Conservation (phyloP, 2,113 vertebrate species). For the Silurus glanis region DNA sequence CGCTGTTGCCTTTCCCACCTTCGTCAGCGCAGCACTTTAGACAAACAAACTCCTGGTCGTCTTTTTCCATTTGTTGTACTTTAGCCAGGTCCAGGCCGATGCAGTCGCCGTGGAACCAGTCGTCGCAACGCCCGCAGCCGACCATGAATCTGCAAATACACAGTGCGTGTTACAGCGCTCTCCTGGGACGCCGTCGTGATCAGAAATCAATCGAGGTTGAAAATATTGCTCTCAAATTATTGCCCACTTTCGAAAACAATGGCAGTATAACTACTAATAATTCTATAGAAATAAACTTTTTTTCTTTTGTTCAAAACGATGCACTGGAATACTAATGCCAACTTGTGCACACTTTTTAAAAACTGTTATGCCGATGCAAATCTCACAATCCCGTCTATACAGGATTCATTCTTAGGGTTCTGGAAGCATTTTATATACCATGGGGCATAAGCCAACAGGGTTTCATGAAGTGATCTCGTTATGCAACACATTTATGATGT, state of each 20-base stretch:
- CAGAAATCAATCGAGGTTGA: too few species aligned
- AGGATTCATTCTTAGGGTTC: not conserved
- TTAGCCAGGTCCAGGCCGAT: slow-evolving; percentile 91
- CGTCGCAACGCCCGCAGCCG: slow-evolving; percentile 94
- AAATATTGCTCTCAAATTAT: too few species aligned
- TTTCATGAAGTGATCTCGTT: not conserved
- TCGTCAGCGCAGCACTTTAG: slow-evolving; percentile 93
- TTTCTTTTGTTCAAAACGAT: too few species aligned
- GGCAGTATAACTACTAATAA: too few species aligned
- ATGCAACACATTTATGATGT: not conserved
- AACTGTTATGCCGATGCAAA: too few species aligned
- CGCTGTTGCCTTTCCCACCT: slow-evolving; percentile 74
- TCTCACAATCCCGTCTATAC: not conserved
- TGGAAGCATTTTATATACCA: not conserved
- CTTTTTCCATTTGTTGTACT: slow-evolving; percentile 92
- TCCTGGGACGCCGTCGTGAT: too few species aligned
- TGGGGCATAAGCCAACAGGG: not conserved
- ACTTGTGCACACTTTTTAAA: too few species aligned
- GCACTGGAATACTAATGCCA: too few species aligned
- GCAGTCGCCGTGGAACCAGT: slow-evolving; percentile 98
- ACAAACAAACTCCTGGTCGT: slow-evolving; percentile 96
- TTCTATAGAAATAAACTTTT: too few species aligned
- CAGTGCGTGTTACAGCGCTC: not conserved
- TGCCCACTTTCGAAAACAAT: too few species aligned
- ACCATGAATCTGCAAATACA: slow-evolving; percentile 88